Evolutionary conservation across 2,888 invertebrate species (phyloP).

Genomic region (Trichacis sp.): DNA sequence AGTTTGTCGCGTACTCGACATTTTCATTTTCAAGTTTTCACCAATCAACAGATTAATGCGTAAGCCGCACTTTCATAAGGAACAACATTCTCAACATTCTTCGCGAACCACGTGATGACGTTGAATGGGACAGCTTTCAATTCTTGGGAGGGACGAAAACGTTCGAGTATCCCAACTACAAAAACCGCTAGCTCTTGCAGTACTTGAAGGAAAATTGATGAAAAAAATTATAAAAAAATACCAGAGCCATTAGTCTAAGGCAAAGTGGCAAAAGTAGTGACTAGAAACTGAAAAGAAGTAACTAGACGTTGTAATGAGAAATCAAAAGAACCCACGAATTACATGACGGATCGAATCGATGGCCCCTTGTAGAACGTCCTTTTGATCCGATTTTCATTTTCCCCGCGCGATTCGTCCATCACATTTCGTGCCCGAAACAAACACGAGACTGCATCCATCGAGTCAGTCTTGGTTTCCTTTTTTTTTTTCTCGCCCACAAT

Average conservation of each 20-base stretch:
- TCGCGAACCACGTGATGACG: neutral
- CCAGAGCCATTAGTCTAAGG: neutral
- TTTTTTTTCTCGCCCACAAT: too few relatives aligned
- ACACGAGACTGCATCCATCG: conserved; percentile 3
- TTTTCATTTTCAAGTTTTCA: conserved; percentile 35
- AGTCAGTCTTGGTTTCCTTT: too few relatives aligned
- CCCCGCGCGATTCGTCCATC: neutral
- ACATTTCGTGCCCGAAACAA: neutral
- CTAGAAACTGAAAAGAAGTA: neutral
- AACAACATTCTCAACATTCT: neutral
- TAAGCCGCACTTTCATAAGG: conserved; percentile 30
- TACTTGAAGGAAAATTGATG: neutral
- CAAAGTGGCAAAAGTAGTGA: neutral
- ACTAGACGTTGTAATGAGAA: neutral
- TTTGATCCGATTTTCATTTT: neutral
- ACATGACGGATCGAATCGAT: neutral
- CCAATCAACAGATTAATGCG: conserved; percentile 24
- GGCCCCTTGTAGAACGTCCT: too few relatives aligned
- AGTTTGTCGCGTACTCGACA: conserved; percentile 6
- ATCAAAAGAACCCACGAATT: neutral
- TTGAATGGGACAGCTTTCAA: neutral
- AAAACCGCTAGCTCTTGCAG: neutral
- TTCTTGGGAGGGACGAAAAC: neutral
- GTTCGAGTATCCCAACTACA: neutral
- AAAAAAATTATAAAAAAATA: neutral